Percentiles rank a stretch among this genome's conserved stretches.
Evolutionary conservation across 2,888 invertebrate species (phyloP).

Genomic region (Lapara coniferarum): DNA sequence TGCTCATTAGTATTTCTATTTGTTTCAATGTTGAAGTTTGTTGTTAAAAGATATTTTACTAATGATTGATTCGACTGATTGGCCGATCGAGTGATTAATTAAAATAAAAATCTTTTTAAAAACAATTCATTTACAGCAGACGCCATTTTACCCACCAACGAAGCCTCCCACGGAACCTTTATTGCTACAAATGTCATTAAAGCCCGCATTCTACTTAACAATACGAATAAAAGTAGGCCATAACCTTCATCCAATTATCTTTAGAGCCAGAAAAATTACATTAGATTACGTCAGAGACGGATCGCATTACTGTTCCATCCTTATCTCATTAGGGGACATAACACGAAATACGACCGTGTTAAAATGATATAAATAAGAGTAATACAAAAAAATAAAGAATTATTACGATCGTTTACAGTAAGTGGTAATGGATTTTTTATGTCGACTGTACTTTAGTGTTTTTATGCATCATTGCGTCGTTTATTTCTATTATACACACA

Average conservation of each 20-base stretch:
- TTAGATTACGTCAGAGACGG: slow-evolving; percentile 18
- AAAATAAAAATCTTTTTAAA: no score
- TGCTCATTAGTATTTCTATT: no score
- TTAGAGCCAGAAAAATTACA: slow-evolving; percentile 22
- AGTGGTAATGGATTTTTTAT: slow-evolving; percentile 24
- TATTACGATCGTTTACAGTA: slow-evolving; percentile 5
- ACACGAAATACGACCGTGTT: slow-evolving; percentile 13
- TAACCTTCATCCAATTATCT: slow-evolving; percentile 24
- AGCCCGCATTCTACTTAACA: slow-evolving; percentile 3
- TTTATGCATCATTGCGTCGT: neutral
- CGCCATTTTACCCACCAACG: neutral
- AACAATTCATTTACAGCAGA: no score
- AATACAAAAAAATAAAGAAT: slow-evolving; percentile 5
- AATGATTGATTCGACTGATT: no score
- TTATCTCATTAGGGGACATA: slow-evolving; percentile 22
- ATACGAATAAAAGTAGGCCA: slow-evolving; percentile 5
- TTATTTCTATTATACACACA: neutral
- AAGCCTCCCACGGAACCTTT: neutral
- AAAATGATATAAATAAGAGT: slow-evolving; percentile 17
- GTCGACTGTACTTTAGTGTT: neutral
- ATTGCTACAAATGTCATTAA: neutral
- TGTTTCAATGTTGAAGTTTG: no score
- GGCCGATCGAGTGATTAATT: no score
- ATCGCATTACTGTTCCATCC: slow-evolving; percentile 21
- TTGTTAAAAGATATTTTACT: no score